A percentile compares a stretch with the other conserved stretches of the same genome.
Conservation (phyloP, 53 echinoderm and acorn worm genomes). For the Patiria pectinifera region DNA sequence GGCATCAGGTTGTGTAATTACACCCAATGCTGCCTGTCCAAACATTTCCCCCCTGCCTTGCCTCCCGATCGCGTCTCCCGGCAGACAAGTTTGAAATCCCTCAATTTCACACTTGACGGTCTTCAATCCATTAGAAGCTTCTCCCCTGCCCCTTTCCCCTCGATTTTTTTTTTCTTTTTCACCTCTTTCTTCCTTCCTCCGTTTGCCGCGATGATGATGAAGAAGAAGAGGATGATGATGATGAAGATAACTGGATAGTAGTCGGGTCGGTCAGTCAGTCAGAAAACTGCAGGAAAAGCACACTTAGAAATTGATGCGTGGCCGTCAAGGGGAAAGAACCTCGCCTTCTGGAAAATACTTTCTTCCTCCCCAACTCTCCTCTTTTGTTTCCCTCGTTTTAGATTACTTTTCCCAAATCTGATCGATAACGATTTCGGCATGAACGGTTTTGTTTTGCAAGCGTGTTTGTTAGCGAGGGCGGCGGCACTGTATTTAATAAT, state of each 20-base stretch:
- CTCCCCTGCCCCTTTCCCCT: neutral
- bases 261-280: constrained; percentile 49
- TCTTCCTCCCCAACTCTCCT: too few species aligned
- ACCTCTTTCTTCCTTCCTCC: neutral
- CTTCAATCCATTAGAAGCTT: constrained; percentile 60
- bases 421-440: constrained; percentile 38
- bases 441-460: constrained; percentile 12
- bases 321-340: neutral
- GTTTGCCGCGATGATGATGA: neutral
- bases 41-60: constrained; percentile 25
- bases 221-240: neutral
- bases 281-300: constrained; percentile 47
- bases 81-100: constrained; percentile 65
- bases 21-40: constrained; percentile 51
- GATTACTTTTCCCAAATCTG: constrained; percentile 28
- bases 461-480: neutral
- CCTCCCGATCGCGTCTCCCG: constrained; percentile 46
- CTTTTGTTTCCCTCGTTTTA: neutral
- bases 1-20: constrained; percentile 62
- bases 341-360: neutral
- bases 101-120: constrained; percentile 66
- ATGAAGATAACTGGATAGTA: constrained; percentile 57
- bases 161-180: too few species aligned
- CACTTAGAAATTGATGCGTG: constrained; percentile 46
- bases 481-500: neutral